Evolutionary conservation across 1,140 invertebrate genomes (phyloP).

Genomic region (Bombus vancouverensis): DNA sequence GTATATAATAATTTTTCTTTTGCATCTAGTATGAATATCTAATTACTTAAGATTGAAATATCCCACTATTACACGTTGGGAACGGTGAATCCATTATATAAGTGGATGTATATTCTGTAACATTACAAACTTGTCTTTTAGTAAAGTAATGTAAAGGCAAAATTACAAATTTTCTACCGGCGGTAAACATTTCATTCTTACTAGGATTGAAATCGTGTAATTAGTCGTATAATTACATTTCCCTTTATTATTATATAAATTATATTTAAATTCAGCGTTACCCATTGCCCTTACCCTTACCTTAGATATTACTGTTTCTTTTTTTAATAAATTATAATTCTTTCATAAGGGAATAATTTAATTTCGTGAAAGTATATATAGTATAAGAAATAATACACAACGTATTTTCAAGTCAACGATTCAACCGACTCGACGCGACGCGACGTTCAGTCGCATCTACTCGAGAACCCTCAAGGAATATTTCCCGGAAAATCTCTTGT

Average conservation of each 20-base stretch:
- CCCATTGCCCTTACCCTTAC: neutral
- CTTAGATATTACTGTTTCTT: neutral
- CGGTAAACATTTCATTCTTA: too few relatives aligned
- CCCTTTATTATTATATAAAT: neutral
- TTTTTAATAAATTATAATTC: neutral
- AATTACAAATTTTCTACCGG: neutral
- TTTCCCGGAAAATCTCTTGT: slow-evolving; percentile 15
- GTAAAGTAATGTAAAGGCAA: neutral
- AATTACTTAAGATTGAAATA: slow-evolving; percentile 25
- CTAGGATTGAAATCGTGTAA: too few relatives aligned
- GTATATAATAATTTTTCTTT: slow-evolving; percentile 54
- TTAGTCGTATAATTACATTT: neutral
- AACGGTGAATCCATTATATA: too few relatives aligned
- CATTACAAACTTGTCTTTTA: neutral
- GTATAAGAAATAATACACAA: too few relatives aligned
- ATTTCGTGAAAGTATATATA: neutral
- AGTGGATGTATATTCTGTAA: too few relatives aligned
- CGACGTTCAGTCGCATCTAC: neutral
- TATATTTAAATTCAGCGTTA: neutral
- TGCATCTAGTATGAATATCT: slow-evolving; percentile 9
- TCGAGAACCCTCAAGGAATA: neutral
- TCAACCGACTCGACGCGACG: neutral
- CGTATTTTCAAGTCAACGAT: neutral
- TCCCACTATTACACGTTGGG: neutral
- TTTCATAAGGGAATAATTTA: neutral